These are phyloP conservation scores for Amphipoea lucens DNA, from an alignment of 2,888 invertebrate species.

Conservation along the genomic window DNA sequence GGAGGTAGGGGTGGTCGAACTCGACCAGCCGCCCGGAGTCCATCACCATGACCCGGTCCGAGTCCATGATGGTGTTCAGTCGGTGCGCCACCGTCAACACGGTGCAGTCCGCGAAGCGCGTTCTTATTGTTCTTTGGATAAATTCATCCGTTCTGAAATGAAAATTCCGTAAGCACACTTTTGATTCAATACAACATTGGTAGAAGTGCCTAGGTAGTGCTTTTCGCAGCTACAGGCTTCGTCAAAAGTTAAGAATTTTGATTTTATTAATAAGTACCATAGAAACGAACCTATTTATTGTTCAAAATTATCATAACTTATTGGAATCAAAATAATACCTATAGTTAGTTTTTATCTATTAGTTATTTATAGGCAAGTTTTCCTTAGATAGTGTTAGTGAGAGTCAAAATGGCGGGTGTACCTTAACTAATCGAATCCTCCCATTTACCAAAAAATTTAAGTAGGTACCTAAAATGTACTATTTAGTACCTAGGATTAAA, in stretches of 20 bases:
- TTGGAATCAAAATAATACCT: background rate
- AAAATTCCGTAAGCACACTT: background rate
- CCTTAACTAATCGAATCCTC: no score
- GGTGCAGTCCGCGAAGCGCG: constrained; percentile 95
- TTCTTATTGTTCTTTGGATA: constrained; percentile 95
- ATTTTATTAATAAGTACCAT: background rate
- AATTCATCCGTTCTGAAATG: constrained; percentile 93
- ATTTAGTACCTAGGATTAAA: no score
- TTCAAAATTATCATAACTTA: background rate
- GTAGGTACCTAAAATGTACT: no score
- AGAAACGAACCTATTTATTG: background rate
- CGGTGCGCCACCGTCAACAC: constrained; percentile 98
- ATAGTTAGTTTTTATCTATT: background rate
- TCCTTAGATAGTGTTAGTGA: background rate
- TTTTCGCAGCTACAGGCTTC: no score
- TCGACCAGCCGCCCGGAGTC: constrained; percentile 94
- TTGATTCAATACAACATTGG: background rate
- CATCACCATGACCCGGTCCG: constrained; percentile 96
- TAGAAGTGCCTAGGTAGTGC: no score
- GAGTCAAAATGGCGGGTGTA: no score
- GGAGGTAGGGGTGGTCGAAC: constrained; percentile 92
- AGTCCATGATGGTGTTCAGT: constrained; percentile 97
- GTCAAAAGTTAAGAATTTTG: background rate
- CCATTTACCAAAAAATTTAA: no score
- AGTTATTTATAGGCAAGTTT: background rate